Evolutionary conservation across 2,113 vertebrate species (phyloP).

Genomic region (Heterotis niloticus): DNA sequence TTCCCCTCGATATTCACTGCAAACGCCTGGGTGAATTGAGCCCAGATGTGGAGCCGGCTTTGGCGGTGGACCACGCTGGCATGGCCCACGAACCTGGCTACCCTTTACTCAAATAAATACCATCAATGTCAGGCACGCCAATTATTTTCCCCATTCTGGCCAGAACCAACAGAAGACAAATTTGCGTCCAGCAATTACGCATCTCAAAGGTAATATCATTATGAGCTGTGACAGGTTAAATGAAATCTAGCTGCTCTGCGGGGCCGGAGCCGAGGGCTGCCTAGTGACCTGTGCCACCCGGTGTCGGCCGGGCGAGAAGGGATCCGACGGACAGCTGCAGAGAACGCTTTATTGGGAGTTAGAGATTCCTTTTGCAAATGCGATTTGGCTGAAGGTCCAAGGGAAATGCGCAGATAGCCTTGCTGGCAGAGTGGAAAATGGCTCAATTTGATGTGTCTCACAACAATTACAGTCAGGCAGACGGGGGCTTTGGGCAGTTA

Average conservation of each 20-base stretch:
- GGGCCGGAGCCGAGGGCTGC: constrained; percentile 40
- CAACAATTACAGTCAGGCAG: not conserved
- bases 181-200: constrained; percentile 56
- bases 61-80: constrained; percentile 54
- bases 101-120: constrained; percentile 54
- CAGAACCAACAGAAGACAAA: constrained; percentile 52
- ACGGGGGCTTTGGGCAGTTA: not conserved
- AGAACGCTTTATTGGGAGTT: constrained; percentile 33
- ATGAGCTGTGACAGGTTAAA: constrained; percentile 54
- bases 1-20: constrained; percentile 51
- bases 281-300: constrained; percentile 44
- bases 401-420: constrained; percentile 34
- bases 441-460: constrained; percentile 11
- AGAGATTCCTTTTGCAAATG: constrained; percentile 35
- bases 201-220: constrained; percentile 55
- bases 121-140: constrained; percentile 44
- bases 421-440: constrained; percentile 36
- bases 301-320: constrained; percentile 28
- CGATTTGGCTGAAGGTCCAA: constrained; percentile 34
- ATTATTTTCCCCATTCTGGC: constrained; percentile 46
- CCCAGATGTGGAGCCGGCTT: constrained; percentile 54
- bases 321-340: constrained; percentile 30
- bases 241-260: constrained; percentile 41
- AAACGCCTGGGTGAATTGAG: constrained; percentile 59
- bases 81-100: constrained; percentile 33